Conservation (phyloP, 2,888 invertebrate genomes). For the Charanyca ferruginea region DNA sequence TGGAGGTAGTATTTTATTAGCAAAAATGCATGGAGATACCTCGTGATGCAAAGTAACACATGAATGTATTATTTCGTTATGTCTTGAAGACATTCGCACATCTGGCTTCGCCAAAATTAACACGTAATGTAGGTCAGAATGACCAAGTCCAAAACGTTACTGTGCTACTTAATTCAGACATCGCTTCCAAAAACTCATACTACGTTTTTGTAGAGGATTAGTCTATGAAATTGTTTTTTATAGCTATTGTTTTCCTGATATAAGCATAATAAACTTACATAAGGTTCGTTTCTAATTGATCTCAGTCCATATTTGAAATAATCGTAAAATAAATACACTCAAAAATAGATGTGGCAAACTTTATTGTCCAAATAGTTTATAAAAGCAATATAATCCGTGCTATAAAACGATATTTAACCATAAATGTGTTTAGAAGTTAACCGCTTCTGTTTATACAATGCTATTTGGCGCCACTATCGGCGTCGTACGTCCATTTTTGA, state of each 20-base stretch:
- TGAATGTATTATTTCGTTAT: not conserved
- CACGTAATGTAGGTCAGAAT: constrained; percentile 21
- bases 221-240: constrained; percentile 12
- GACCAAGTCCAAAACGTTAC: constrained; percentile 9
- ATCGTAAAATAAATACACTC: constrained; percentile 16
- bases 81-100: constrained; percentile 9
- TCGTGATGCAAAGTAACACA: not conserved
- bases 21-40: not conserved
- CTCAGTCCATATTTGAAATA: constrained; percentile 1
- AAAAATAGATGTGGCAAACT: constrained; percentile 19
- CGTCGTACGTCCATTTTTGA: constrained; percentile 10
- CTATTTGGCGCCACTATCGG: constrained; percentile 14
- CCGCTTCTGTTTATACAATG: constrained; percentile 21
- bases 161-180: not conserved
- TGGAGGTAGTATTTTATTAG: not conserved
- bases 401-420: not conserved
- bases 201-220: not conserved
- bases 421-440: constrained; percentile 6
- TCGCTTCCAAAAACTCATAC: constrained; percentile 5
- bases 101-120: constrained; percentile 10
- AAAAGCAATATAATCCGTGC: constrained; percentile 1
- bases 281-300: constrained; percentile 3
- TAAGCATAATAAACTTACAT: constrained; percentile 5
- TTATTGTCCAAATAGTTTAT: not conserved
- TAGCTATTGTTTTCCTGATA: not conserved